Conservation (phyloP, 2,888 invertebrate species). For the Lasiommata megera region DNA sequence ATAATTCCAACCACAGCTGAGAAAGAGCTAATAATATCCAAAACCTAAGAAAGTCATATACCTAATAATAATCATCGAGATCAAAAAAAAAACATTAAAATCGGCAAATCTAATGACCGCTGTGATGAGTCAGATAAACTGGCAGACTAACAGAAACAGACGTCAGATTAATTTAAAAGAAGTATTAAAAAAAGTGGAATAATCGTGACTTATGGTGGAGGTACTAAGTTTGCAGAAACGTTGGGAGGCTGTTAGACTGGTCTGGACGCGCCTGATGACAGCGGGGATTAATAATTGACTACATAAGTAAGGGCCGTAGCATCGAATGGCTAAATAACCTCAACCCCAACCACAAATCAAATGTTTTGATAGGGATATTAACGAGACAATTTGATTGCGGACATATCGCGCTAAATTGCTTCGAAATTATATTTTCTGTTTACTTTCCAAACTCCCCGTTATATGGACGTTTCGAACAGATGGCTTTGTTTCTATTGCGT, state of each 20-base stretch:
- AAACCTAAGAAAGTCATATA: too few species aligned
- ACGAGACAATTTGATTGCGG: conserved; percentile 82
- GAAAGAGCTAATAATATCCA: too few species aligned
- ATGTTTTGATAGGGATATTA: conserved; percentile 81
- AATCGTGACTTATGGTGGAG: neutral
- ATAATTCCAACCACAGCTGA: too few species aligned
- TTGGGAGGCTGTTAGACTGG: conserved; percentile 5
- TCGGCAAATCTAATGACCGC: too few species aligned
- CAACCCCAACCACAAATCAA: conserved; percentile 78
- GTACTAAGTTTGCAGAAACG: neutral
- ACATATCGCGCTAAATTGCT: conserved; percentile 81
- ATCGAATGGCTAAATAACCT: conserved; percentile 70
- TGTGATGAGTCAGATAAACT: too few species aligned
- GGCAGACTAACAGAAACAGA: too few species aligned
- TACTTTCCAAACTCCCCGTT: conserved; percentile 78
- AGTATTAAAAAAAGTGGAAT: neutral
- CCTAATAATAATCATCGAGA: too few species aligned
- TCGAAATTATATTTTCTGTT: conserved; percentile 82
- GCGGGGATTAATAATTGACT: conserved; percentile 47
- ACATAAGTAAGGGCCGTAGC: conserved; percentile 69
- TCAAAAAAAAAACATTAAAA: too few species aligned
- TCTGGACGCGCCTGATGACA: conserved; percentile 4
- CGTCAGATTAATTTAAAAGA: too few species aligned
- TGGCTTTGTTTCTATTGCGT: conserved; percentile 68
- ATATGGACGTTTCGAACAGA: conserved; percentile 56